Conservation (phyloP, 2,888 invertebrate genomes). For the Pelosia muscerda region DNA sequence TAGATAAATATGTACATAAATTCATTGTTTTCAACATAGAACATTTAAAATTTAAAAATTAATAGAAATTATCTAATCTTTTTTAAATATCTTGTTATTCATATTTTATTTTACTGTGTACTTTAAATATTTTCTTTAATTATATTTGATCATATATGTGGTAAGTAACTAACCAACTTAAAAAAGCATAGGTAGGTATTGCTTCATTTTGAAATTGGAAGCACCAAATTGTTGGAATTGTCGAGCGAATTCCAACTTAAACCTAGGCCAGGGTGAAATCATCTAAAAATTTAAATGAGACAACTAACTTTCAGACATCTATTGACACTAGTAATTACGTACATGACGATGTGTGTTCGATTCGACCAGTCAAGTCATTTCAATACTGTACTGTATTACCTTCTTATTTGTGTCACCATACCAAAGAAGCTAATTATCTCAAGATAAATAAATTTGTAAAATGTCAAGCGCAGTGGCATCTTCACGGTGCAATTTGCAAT, state of each 20-base stretch:
- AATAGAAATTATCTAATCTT: no score
- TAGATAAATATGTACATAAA: no score
- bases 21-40: no score
- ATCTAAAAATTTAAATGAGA: constrained; percentile 37
- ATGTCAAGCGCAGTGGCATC: constrained; percentile 60
- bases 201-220: not conserved
- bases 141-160: no score
- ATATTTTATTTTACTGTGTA: no score
- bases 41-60: no score
- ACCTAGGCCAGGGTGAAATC: constrained; percentile 16
- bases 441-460: constrained; percentile 62
- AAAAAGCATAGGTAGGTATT: no score
- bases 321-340: constrained; percentile 23
- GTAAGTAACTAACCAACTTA: no score
- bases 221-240: not conserved
- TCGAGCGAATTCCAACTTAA: not conserved
- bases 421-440: constrained; percentile 48
- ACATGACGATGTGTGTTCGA: constrained; percentile 14
- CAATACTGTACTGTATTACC: constrained; percentile 12
- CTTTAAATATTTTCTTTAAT: no score
- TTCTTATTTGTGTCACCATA: constrained; percentile 46
- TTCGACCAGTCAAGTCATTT: constrained; percentile 10
- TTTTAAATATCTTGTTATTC: no score
- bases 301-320: constrained; percentile 10
- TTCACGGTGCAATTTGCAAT: constrained; percentile 58